Conservation (phyloP, 35 echinoderm and acorn worm genomes). For the Strongylocentrotus purpuratus region DNA sequence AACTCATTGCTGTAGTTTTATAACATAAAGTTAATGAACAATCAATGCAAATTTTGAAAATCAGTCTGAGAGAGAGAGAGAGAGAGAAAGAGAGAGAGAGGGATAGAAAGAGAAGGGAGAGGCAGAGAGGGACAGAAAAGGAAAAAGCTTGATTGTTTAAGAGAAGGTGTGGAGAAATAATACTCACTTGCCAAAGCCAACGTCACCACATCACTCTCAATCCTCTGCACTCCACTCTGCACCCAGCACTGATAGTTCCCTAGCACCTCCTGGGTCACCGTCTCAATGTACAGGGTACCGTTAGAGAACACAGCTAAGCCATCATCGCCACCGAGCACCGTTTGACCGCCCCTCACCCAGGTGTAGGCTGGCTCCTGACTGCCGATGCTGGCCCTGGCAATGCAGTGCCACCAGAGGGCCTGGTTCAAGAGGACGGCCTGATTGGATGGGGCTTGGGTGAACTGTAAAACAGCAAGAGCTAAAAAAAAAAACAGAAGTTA, state of each 20-base stretch:
- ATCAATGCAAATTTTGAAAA: no score
- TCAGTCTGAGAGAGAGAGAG: no score
- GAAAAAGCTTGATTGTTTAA: no score
- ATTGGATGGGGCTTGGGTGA: slow-evolving; percentile 58
- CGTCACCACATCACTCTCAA: slow-evolving; percentile 44
- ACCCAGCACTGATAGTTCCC: slow-evolving; percentile 61
- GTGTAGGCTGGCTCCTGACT: slow-evolving; percentile 47
- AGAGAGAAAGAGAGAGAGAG: no score
- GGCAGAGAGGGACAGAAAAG: no score
- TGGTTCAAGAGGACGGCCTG: slow-evolving; percentile 57
- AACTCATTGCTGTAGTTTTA: no score
- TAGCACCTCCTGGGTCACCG: slow-evolving; percentile 41
- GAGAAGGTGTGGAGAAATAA: not conserved
- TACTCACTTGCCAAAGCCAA: slow-evolving; percentile 67
- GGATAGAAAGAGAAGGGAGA: no score
- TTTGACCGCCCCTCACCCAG: slow-evolving; percentile 49
- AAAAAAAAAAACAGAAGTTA: not conserved
- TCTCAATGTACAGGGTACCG: slow-evolving; percentile 64
- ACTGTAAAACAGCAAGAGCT: slow-evolving; percentile 48
- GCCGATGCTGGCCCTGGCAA: slow-evolving; percentile 47
- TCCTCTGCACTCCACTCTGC: slow-evolving; percentile 35
- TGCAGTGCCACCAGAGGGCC: slow-evolving; percentile 71
- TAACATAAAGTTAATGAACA: no score
- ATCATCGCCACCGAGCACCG: slow-evolving; percentile 24
- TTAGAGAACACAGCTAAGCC: slow-evolving; percentile 49